These are phyloP conservation scores for Pachyramphus minor DNA, from an alignment of 2,113 vertebrate species.

Conservation along the genomic window DNA sequence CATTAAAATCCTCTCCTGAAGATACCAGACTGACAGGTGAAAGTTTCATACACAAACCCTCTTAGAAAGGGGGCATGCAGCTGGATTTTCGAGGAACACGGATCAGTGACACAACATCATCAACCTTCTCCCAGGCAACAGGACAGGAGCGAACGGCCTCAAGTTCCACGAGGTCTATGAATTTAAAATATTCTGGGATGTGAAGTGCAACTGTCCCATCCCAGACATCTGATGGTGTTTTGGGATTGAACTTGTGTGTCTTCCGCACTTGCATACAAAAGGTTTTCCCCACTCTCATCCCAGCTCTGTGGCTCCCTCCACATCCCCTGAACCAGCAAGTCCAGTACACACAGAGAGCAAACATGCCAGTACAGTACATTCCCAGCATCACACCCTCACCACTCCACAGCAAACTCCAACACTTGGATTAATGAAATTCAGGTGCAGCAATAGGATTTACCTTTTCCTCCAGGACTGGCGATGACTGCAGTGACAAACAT, in stretches of 20 bases:
- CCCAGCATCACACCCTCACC: neutral
- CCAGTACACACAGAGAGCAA: neutral
- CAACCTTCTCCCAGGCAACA: neutral
- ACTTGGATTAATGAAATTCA: neutral
- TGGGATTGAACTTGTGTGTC: neutral
- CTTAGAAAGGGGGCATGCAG: neutral
- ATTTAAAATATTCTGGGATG: neutral
- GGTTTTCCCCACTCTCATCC: neutral
- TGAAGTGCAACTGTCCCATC: neutral
- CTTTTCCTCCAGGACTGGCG: constrained; percentile 97
- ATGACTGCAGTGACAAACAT: constrained; percentile 86
- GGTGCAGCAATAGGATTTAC: constrained; percentile 76
- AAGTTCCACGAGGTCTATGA: neutral
- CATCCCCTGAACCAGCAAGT: accelerated
- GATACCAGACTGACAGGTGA: neutral
- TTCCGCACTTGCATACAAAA: neutral
- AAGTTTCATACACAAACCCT: neutral
- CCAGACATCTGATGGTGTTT: neutral
- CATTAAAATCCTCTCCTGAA: neutral
- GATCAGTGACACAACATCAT: neutral
- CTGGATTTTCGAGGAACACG: neutral
- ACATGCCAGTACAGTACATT: neutral
- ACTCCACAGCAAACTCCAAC: neutral
- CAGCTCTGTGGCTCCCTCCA: neutral
- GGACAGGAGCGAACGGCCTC: neutral